Evolutionary conservation across 2,113 vertebrate species (phyloP).

Genomic region (Labeo catla): DNA sequence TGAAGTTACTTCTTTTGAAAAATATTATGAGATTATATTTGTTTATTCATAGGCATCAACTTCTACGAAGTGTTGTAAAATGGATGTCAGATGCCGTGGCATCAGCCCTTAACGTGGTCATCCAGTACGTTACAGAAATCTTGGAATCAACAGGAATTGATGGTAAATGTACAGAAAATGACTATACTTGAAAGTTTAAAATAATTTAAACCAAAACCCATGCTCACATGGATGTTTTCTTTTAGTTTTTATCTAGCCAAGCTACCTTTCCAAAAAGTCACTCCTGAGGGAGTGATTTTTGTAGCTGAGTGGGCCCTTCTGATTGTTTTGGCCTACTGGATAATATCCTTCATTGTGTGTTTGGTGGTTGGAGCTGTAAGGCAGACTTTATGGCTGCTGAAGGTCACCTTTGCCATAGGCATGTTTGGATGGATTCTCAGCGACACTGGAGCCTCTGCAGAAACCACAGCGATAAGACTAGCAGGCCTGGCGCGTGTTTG

Average conservation of each 20-base stretch:
- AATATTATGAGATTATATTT: neutral
- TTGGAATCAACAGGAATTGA: slow-evolving; percentile 64
- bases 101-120: neutral
- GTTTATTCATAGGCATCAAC: neutral
- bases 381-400: slow-evolving; percentile 68
- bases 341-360: slow-evolving; percentile 64
- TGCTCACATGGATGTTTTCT: neutral
- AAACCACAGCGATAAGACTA: slow-evolving; percentile 66
- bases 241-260: slow-evolving; percentile 47
- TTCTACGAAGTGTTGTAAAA: neutral
- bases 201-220: neutral
- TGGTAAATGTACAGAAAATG: slow-evolving; percentile 59
- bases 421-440: slow-evolving; percentile 69
- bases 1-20: neutral
- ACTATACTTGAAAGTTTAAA: neutral
- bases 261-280: slow-evolving; percentile 57
- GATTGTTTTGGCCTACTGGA: slow-evolving; percentile 69
- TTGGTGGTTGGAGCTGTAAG: slow-evolving; percentile 65
- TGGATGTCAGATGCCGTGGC: slow-evolving; percentile 13
- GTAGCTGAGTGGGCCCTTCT: slow-evolving; percentile 68
- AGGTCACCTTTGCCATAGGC: slow-evolving; percentile 57
- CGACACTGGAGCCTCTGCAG: slow-evolving; percentile 60
- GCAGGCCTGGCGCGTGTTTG: slow-evolving; percentile 65
- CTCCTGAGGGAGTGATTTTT: slow-evolving; percentile 67
- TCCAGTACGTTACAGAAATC: slow-evolving; percentile 57